phyloP scores from a whole-genome alignment of 2,797 vertebrate species.

The Fratercula arctica region DNA sequence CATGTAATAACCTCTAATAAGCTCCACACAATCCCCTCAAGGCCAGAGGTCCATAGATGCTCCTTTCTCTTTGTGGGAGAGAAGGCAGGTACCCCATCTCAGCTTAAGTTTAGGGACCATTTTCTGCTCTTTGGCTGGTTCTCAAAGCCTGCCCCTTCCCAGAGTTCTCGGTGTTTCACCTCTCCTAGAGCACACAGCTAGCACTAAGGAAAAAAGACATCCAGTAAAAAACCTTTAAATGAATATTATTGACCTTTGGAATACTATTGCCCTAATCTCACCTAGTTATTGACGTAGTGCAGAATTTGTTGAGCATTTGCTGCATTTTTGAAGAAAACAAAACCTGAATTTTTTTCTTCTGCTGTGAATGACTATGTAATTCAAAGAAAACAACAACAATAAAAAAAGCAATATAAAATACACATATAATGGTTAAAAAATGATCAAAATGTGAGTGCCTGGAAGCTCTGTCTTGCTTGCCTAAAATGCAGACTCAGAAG shows the following conservation, averaged over 20 bases:
- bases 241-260: background rate
- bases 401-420: background rate
- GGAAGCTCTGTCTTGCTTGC: background rate
- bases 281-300: background rate
- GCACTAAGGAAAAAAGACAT: background rate
- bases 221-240: background rate
- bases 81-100: background rate
- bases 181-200: background rate
- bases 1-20: background rate
- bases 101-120: background rate
- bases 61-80: background rate
- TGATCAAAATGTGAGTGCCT: rapidly evolving
- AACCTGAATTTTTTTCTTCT: background rate
- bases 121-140: background rate
- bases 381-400: background rate
- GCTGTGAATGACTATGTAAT: background rate
- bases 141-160: background rate
- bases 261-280: background rate
- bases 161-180: background rate
- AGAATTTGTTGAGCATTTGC: background rate
- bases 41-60: background rate
- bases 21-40: background rate
- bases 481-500: background rate
- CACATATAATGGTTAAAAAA: rapidly evolving
- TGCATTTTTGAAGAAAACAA: background rate